A percentile compares a stretch with the other conserved stretches of the same genome.
These are phyloP conservation scores for Pandion haliaetus DNA, from an alignment of 2,113 vertebrate species.

Conservation along the genomic window DNA sequence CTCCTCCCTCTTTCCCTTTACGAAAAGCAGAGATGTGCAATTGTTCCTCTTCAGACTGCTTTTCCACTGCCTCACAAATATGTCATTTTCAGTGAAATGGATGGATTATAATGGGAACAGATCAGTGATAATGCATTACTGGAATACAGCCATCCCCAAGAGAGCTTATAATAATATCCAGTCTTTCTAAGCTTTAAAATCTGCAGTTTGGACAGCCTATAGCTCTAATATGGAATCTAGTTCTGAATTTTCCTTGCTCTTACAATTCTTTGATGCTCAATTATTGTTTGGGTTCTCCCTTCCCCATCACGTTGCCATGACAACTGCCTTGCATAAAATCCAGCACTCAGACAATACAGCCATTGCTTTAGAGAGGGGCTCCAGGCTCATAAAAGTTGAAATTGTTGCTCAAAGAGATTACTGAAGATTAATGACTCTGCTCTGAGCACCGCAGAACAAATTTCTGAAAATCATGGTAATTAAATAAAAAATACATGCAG, in stretches of 20 bases:
- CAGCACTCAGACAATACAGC: neutral
- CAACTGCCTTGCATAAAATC: conserved; percentile 40
- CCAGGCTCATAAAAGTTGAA: conserved; percentile 43
- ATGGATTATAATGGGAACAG: conserved; percentile 41
- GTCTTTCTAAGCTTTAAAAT: conserved; percentile 29
- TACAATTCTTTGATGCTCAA: conserved; percentile 11
- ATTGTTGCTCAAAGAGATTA: conserved; percentile 45
- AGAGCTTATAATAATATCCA: conserved; percentile 39
- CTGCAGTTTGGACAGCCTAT: conserved; percentile 3
- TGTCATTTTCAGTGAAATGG: conserved; percentile 28
- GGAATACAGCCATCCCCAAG: conserved; percentile 26
- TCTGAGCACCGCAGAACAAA: neutral
- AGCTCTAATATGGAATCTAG: neutral
- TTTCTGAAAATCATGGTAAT: conserved; percentile 32
- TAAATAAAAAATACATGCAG: conserved; percentile 20
- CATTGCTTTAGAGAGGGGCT: neutral
- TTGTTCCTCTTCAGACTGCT: conserved; percentile 30
- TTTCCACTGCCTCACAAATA: conserved; percentile 32
- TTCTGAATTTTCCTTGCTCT: conserved; percentile 13
- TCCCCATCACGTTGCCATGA: neutral
- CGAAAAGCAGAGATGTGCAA: neutral
- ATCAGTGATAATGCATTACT: conserved; percentile 55
- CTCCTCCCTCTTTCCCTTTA: neutral
- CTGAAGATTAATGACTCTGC: conserved; percentile 42
- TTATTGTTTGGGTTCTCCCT: conserved; percentile 43